Evolutionary conservation across 35 echinoderm and acorn worm species (phyloP).

Genomic region (Amphiura filiformis): DNA sequence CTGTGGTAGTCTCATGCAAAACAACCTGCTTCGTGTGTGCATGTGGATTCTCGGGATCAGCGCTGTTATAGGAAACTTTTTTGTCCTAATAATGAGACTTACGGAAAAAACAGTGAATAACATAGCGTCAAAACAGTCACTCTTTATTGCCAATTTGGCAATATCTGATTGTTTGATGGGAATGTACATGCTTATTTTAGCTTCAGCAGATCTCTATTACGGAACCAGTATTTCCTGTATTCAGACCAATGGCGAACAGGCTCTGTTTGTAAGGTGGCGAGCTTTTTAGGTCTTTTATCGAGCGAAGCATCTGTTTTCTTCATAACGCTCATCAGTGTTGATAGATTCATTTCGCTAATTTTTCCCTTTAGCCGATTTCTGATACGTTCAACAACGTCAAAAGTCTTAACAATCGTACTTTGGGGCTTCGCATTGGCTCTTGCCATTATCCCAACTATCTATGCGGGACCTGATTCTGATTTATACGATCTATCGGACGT

Average conservation of each 20-base stretch:
- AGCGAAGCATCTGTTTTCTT: slow-evolving; percentile 47
- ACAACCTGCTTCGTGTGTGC: slow-evolving; percentile 20
- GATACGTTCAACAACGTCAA: background rate
- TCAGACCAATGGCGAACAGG: slow-evolving; percentile 23
- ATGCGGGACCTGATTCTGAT: background rate
- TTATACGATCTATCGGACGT: slow-evolving; percentile 34
- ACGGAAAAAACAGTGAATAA: background rate
- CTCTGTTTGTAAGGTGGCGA: slow-evolving; percentile 31
- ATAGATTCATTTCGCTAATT: slow-evolving; percentile 32
- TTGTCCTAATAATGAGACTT: slow-evolving; percentile 19
- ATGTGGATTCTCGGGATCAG: slow-evolving; percentile 52
- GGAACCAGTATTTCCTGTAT: slow-evolving; percentile 13
- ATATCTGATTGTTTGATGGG: slow-evolving; percentile 49
- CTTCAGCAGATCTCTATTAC: slow-evolving; percentile 23
- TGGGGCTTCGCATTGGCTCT: slow-evolving; percentile 4
- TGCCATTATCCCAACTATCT: slow-evolving; percentile 22
- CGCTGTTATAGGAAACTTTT: slow-evolving; percentile 35
- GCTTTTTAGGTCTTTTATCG: slow-evolving; percentile 27
- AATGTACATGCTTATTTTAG: slow-evolving; percentile 43
- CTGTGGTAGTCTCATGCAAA: slow-evolving; percentile 39
- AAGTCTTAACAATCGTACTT: background rate
- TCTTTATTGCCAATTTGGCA: slow-evolving; percentile 22
- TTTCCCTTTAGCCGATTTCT: slow-evolving; percentile 33
- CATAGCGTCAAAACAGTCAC: background rate
- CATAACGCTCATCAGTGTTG: slow-evolving; percentile 38